phyloP scores from a whole-genome alignment of 2,113 vertebrate species.

The Pseudorectes ferrugineus region DNA sequence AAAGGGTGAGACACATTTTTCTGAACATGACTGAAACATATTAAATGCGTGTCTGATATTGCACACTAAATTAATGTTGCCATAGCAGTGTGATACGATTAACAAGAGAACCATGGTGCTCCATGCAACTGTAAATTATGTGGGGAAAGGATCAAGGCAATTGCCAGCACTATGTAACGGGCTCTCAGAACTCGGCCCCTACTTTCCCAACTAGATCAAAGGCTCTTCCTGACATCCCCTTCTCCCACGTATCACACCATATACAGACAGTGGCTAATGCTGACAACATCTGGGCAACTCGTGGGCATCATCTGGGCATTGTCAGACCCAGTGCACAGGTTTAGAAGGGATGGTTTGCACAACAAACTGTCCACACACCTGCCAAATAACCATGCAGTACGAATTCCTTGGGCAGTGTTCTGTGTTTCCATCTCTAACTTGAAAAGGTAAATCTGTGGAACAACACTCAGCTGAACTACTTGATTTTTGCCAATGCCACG shows the following conservation, averaged over 20 bases:
- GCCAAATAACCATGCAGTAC: neutral
- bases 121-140: accelerated
- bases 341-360: neutral
- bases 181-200: neutral
- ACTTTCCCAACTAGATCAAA: neutral
- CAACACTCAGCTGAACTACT: neutral
- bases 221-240: accelerated
- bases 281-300: neutral
- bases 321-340: neutral
- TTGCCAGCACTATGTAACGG: neutral
- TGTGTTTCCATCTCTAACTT: neutral
- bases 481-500: neutral
- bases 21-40: neutral
- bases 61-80: neutral
- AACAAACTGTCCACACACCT: neutral
- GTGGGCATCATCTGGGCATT: neutral
- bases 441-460: neutral
- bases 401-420: neutral
- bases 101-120: neutral
- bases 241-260: neutral
- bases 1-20: neutral
- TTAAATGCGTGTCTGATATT: neutral
- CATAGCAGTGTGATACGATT: neutral
- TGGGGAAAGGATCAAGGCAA: neutral
- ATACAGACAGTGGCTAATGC: neutral